Evolutionary conservation across 2,113 vertebrate genomes (phyloP).

Genomic region (Gymnobelideus leadbeateri): DNA sequence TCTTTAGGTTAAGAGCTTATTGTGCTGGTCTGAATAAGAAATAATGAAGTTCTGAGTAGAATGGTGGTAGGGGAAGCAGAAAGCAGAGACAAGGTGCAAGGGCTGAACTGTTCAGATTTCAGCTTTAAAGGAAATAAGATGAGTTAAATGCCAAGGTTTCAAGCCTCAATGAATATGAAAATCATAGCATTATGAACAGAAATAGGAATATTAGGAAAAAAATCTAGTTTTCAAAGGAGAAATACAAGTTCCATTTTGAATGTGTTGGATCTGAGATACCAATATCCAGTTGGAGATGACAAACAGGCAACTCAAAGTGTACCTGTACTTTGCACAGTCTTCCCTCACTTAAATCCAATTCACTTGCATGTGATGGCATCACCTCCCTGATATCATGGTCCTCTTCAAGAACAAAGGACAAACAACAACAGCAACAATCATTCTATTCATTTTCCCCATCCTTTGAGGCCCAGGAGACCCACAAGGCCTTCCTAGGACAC

Average conservation of each 20-base stretch:
- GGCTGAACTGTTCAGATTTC: not conserved
- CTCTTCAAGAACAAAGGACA: too few relatives aligned
- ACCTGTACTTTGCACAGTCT: not conserved
- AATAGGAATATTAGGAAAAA: not conserved
- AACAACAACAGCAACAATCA: too few relatives aligned
- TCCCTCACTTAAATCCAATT: too few relatives aligned
- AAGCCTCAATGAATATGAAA: not conserved
- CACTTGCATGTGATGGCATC: too few relatives aligned
- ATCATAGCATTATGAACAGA: not conserved
- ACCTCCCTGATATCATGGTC: too few relatives aligned
- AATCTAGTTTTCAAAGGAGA: not conserved
- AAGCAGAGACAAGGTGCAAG: not conserved
- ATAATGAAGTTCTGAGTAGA: not conserved
- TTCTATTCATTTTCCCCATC: not conserved
- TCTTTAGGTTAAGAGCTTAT: not conserved
- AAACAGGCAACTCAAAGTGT: not conserved
- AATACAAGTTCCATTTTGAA: not conserved
- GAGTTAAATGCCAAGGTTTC: not conserved
- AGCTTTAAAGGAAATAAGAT: not conserved
- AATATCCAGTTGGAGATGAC: not conserved
- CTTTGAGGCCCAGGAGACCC: not conserved
- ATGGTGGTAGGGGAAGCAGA: not conserved
- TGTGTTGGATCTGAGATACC: not conserved
- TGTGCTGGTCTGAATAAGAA: not conserved
- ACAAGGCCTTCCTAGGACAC: not conserved